Base-by-base conservation (phyloP, 2,797 vertebrate species). In the Sebastes alutus region DNA sequence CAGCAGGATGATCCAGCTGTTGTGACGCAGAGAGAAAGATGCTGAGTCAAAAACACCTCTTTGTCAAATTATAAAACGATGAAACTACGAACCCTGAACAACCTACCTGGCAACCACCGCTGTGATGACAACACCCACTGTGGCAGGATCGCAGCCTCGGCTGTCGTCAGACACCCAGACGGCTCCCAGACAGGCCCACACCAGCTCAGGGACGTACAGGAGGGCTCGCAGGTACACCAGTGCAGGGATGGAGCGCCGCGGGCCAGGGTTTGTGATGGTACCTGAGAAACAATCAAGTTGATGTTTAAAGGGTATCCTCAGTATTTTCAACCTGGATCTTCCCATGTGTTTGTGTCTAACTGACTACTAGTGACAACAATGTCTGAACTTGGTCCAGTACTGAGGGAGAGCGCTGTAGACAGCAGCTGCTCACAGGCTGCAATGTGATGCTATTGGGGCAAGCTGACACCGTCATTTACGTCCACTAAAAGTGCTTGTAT, bases 1-100 rank as follows among this genome's bases (percentile, higher is more conserved):
- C 30, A 97, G n/a, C 25, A 99, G 95, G 92, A 99, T 97, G 80
- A 97, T 88, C 98, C 98, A 99, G 89, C 99, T 99, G 96, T 69
- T 73, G 58, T 56, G 13, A 61, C 56, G 4, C 42, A 20, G 1
- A 55, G n/a, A 66, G 1, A 1, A 10, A 72, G 5, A 54, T 1
- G 18, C 7, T 38, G 10, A 71, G 54, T 67, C 62, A 30, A 23
- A 23, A 29, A 22, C 5, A 52, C 2, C 1, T 29, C 13, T 11
- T 38, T 1, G 2, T 71, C 13, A 6, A 29, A 20, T 33, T 16
- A 4, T 32, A 12, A 59, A 38, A 54, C 2, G 0, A 33, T 11
- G 12, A 33, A 58, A 3, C 6, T 11, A 25, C 5, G 23, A 7
- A 30, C 18, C 42, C 11, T 29, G 1, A 61, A 27, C 5, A 20